Evolutionary conservation across 2,797 vertebrate genomes (phyloP).

Genomic region (Coracias cyanogaster): DNA sequence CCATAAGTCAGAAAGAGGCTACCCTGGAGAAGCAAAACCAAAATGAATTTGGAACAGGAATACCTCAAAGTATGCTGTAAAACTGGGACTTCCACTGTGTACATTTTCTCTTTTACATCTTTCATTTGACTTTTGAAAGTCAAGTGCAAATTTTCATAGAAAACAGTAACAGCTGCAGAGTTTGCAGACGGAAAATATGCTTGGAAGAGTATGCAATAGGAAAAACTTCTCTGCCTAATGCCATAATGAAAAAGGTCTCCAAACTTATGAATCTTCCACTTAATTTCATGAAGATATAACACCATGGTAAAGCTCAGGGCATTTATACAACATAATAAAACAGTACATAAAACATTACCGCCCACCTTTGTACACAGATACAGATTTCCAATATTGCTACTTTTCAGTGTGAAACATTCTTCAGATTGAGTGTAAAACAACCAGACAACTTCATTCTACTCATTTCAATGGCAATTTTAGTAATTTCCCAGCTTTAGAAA

Average conservation of each 20-base stretch:
- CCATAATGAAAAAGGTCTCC: neutral
- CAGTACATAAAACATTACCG: neutral
- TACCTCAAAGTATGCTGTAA: neutral
- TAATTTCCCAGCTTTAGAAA: neutral
- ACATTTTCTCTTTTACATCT: neutral
- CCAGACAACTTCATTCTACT: neutral
- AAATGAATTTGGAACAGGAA: neutral
- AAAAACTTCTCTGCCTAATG: neutral
- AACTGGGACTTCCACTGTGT: neutral
- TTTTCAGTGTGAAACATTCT: neutral
- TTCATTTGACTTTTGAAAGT: neutral
- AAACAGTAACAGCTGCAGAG: neutral
- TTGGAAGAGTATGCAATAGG: neutral
- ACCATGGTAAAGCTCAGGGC: neutral
- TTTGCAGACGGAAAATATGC: neutral
- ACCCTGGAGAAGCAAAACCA: neutral
- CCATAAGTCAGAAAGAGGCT: neutral
- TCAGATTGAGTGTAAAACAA: neutral
- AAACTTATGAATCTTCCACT: neutral
- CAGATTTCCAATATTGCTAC: neutral
- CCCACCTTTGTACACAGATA: neutral
- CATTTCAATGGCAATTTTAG: neutral
- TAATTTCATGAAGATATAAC: neutral
- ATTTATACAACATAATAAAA: neutral
- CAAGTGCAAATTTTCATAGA: neutral